phyloP scores from a whole-genome alignment of 1,140 invertebrate species.

The Plutomurus gul region DNA sequence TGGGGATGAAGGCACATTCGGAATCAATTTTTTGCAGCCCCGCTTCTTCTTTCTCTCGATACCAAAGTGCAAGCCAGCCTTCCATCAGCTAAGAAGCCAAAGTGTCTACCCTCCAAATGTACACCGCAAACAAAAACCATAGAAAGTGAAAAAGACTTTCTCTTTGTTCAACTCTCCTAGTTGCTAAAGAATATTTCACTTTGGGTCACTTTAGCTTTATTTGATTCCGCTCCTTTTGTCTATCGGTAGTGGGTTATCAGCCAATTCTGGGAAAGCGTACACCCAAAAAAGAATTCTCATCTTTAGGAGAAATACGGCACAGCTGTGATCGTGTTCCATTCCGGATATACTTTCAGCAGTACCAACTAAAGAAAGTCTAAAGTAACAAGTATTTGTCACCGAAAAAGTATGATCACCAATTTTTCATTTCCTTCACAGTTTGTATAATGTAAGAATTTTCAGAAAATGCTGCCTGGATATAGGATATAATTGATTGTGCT shows the following conservation, averaged over 20 bases:
- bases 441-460: too few species aligned
- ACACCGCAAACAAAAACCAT: not conserved
- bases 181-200: constrained; percentile 2
- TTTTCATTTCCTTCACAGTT: not conserved
- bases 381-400: not conserved
- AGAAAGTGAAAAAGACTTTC: not conserved
- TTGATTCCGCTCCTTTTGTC: not conserved
- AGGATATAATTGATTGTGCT: too few species aligned
- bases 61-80: not conserved
- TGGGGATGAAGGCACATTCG: not conserved
- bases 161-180: not conserved
- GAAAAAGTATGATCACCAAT: not conserved
- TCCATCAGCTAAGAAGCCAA: constrained; percentile 8
- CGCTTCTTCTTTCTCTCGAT: constrained; percentile 10
- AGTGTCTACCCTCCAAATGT: constrained; percentile 1
- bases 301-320: not conserved
- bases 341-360: not conserved
- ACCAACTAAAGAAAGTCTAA: not conserved
- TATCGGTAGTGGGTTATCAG: too few species aligned
- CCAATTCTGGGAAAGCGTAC: too few species aligned
- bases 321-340: not conserved
- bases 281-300: too few species aligned
- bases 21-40: constrained; percentile 15
- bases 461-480: too few species aligned
- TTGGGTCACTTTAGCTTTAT: constrained; percentile 10